These are phyloP conservation scores for Acanthosepion lycidas DNA, from an alignment of 2,888 invertebrate species.

Conservation along the genomic window DNA sequence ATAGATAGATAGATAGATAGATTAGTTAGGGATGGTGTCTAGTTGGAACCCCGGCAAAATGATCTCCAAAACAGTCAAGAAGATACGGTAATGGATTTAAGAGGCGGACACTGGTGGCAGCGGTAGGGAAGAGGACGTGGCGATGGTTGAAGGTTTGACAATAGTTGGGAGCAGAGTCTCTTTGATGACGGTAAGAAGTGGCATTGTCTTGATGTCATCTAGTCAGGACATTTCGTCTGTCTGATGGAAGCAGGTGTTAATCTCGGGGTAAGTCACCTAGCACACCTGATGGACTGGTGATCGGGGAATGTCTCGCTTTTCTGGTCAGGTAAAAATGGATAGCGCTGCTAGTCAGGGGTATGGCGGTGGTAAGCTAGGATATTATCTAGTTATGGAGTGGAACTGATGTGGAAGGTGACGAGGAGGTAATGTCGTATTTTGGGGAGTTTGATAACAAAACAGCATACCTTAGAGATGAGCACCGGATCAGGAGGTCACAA, in stretches of 20 bases:
- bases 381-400: not conserved
- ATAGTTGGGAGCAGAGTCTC: not conserved
- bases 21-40: no score
- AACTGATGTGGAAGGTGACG: not conserved
- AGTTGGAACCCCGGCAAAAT: no score
- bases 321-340: not conserved
- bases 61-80: no score
- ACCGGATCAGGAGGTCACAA: no score
- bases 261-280: not conserved
- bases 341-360: not conserved
- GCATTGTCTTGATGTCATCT: not conserved
- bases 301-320: not conserved
- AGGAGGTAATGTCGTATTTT: no score
- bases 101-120: no score
- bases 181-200: not conserved
- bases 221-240: not conserved
- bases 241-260: conserved; percentile 33
- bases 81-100: no score
- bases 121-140: no score
- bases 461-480: no score
- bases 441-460: no score
- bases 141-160: not conserved
- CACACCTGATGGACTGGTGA: not conserved
- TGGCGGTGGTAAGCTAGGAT: not conserved
- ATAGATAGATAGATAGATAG: no score